Evolutionary conservation across 1,140 invertebrate species (phyloP).

Genomic region (Diachasma alloeum): DNA sequence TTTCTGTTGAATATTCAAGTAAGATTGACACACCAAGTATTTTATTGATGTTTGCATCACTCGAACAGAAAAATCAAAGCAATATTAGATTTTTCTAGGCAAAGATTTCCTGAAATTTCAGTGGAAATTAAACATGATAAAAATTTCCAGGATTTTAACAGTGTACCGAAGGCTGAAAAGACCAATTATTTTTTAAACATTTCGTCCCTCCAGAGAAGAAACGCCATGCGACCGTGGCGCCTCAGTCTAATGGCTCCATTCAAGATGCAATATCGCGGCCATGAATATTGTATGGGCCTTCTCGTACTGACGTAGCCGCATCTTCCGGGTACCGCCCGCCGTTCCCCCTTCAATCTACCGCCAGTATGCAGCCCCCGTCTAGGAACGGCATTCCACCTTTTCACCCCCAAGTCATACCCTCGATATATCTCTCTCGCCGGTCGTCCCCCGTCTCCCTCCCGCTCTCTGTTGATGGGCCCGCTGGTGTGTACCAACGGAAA

Average conservation of each 20-base stretch:
- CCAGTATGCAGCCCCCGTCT: neutral
- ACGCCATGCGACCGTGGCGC: slow-evolving; percentile 41
- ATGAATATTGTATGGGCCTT: slow-evolving; percentile 57
- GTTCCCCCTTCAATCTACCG: neutral
- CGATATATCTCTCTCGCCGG: neutral
- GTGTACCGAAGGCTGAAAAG: neutral
- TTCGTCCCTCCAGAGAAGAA: neutral
- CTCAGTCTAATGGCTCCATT: slow-evolving; percentile 58
- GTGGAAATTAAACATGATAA: too few relatives aligned
- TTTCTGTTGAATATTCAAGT: too few relatives aligned
- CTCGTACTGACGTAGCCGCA: neutral
- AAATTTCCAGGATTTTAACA: too few relatives aligned
- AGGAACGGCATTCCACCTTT: neutral
- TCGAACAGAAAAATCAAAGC: too few relatives aligned
- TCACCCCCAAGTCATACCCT: neutral
- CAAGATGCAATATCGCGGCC: slow-evolving; percentile 58
- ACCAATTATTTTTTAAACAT: neutral
- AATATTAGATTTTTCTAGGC: too few relatives aligned
- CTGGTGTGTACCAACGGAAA: neutral
- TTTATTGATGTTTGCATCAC: too few relatives aligned
- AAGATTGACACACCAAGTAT: too few relatives aligned
- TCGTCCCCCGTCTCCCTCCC: neutral
- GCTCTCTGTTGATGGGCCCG: neutral
- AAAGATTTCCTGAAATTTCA: too few relatives aligned
- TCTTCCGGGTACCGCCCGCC: neutral